Percentiles rank a stretch among this genome's conserved stretches.
These are phyloP conservation scores for Lymantria monacha DNA, from an alignment of 2,888 invertebrate species.

Conservation along the genomic window DNA sequence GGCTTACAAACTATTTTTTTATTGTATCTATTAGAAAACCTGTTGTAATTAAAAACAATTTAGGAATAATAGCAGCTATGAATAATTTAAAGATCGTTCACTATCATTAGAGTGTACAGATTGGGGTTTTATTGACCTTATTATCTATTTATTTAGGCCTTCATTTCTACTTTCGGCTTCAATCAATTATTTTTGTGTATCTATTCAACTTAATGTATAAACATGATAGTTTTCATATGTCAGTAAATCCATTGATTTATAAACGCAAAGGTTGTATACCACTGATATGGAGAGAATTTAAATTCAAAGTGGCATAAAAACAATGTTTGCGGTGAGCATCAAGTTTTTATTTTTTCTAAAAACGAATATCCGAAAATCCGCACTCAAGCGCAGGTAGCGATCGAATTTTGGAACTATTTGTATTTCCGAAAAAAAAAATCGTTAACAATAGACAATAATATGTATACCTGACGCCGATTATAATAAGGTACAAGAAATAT, in stretches of 20 bases:
- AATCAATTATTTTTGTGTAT: conserved; percentile 35
- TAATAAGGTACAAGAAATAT: conserved; percentile 78
- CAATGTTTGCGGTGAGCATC: conserved; percentile 79
- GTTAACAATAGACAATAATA: conserved; percentile 60
- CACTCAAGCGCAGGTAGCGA: conserved; percentile 76
- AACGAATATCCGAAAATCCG: conserved; percentile 72
- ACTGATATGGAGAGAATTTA: conserved; percentile 42
- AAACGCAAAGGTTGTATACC: conserved; percentile 38
- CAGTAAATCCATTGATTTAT: not conserved
- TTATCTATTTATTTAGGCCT: conserved; percentile 47
- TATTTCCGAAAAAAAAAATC: conserved; percentile 73
- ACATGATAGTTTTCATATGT: conserved; percentile 9
- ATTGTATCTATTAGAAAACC: conserved; percentile 37
- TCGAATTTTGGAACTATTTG: conserved; percentile 74
- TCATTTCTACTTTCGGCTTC: conserved; percentile 32
- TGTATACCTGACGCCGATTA: conserved; percentile 75
- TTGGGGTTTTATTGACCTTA: conserved; percentile 48
- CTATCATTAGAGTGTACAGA: conserved; percentile 46
- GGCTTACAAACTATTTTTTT: conserved; percentile 47
- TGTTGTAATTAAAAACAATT: conserved; percentile 47
- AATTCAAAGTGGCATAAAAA: conserved; percentile 64
- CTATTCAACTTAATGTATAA: conserved; percentile 14
- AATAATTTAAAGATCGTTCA: conserved; percentile 49
- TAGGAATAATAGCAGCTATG: conserved; percentile 42
- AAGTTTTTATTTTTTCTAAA: conserved; percentile 68